Conservation (phyloP, 2,797 vertebrate species). For the Champsocephalus gunnari region DNA sequence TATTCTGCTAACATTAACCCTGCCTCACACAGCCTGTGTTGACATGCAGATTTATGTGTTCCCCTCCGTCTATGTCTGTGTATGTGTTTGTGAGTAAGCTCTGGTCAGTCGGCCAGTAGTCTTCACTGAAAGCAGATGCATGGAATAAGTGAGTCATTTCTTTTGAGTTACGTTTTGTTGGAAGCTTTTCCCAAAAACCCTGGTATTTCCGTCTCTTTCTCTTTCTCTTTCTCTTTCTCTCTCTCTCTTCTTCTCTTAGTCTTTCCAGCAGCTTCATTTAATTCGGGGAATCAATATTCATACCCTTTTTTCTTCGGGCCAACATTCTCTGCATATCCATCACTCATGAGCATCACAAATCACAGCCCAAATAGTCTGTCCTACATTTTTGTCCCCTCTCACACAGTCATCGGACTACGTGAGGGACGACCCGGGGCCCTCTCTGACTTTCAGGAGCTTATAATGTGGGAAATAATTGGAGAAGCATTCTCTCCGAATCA, state of each 20-base stretch:
- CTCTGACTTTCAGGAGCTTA: constrained; percentile 65
- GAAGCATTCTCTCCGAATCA: constrained; percentile 54
- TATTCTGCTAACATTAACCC: constrained; percentile 59
- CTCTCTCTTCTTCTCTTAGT: constrained; percentile 41
- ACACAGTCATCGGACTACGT: constrained; percentile 53
- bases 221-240: constrained; percentile 23
- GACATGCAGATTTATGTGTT: constrained; percentile 61
- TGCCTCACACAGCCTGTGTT: constrained; percentile 45
- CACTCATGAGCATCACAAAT: constrained; percentile 74
- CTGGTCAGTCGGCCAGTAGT: constrained; percentile 49
- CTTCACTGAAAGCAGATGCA: constrained; percentile 46
- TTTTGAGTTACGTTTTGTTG: constrained; percentile 51
- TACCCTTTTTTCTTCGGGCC: constrained; percentile 53
- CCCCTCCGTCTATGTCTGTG: background rate
- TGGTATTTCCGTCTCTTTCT: constrained; percentile 13
- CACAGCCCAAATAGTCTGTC: constrained; percentile 69
- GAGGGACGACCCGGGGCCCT: constrained; percentile 59
- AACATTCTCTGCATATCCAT: constrained; percentile 61
- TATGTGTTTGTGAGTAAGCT: constrained; percentile 21
- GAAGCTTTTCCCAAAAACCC: constrained; percentile 58
- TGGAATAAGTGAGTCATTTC: constrained; percentile 70
- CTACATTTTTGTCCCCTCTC: constrained; percentile 61
- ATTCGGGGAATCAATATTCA: constrained; percentile 69
- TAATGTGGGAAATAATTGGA: constrained; percentile 65
- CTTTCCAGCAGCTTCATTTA: constrained; percentile 64